These are phyloP conservation scores for Micropoecilia bifurca DNA, from an alignment of 2,797 vertebrate species.

Conservation along the genomic window DNA sequence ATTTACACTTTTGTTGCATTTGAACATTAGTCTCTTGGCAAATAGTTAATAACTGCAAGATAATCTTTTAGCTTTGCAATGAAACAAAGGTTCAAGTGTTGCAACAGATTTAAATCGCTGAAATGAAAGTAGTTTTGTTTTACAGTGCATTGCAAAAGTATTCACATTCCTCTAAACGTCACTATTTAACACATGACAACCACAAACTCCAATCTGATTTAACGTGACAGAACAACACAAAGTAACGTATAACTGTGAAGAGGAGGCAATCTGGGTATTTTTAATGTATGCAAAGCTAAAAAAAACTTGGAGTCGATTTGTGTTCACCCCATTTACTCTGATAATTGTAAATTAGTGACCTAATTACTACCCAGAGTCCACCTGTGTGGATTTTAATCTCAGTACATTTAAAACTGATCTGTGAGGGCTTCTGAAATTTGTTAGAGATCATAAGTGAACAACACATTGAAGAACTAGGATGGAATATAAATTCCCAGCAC, in stretches of 20 bases:
- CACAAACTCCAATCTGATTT: background rate
- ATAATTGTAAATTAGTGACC: background rate
- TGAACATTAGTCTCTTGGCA: conserved; percentile 40
- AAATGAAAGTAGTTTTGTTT: conserved; percentile 4
- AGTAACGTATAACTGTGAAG: background rate
- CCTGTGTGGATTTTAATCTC: background rate
- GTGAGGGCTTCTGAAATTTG: background rate
- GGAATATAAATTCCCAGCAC: background rate
- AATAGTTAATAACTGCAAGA: conserved; percentile 53
- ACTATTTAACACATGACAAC: background rate
- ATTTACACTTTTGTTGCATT: conserved; percentile 7
- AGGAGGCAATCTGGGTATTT: background rate
- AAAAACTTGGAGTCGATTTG: background rate
- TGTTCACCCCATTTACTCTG: background rate
- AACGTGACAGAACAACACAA: background rate
- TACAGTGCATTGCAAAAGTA: background rate
- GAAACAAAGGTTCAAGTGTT: conserved; percentile 70
- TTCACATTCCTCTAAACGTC: background rate
- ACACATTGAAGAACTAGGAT: background rate
- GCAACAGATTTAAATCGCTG: conserved; percentile 10
- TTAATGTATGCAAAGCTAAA: background rate
- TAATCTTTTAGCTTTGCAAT: conserved; percentile 66
- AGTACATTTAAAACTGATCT: background rate
- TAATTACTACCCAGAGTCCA: background rate
- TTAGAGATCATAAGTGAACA: background rate